These are phyloP conservation scores for Gymnodraco acuticeps DNA, from an alignment of 2,797 vertebrate species.

Conservation along the genomic window DNA sequence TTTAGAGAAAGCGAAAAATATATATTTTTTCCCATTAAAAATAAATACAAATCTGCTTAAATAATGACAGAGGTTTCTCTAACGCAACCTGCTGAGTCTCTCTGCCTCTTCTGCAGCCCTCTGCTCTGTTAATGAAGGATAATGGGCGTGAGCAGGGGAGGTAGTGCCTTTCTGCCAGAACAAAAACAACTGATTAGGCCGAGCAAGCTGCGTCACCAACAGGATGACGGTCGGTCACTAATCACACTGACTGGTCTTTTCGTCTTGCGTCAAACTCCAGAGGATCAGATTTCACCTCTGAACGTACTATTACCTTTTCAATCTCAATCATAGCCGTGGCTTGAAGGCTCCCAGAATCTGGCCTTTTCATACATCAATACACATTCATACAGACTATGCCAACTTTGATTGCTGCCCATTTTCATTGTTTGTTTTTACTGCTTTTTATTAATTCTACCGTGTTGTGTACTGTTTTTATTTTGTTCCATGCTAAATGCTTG, in stretches of 20 bases:
- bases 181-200: conserved; percentile 73
- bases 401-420: conserved; percentile 50
- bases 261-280: conserved; percentile 26
- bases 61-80: conserved; percentile 34
- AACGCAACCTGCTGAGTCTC: conserved; percentile 30
- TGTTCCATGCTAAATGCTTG: too few relatives aligned
- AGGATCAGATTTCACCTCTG: conserved; percentile 24
- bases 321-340: not conserved
- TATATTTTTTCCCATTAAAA: not conserved
- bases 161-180: conserved; percentile 58
- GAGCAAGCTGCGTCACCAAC: conserved; percentile 53
- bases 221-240: conserved; percentile 28
- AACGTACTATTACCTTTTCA: conserved; percentile 17
- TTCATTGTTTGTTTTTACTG: too few relatives aligned
- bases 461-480: too few relatives aligned
- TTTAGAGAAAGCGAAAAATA: conserved; percentile 4
- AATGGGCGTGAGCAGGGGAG: conserved; percentile 64
- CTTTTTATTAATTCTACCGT: too few relatives aligned
- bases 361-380: conserved; percentile 42
- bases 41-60: conserved; percentile 12
- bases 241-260: conserved; percentile 34
- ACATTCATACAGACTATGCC: conserved; percentile 10
- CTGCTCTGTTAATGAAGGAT: conserved; percentile 74
- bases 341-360: conserved; percentile 4
- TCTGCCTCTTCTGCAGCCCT: conserved; percentile 60